These are phyloP conservation scores for Cristatella mucedo DNA, from an alignment of 2,888 invertebrate genomes.

Conservation along the genomic window DNA sequence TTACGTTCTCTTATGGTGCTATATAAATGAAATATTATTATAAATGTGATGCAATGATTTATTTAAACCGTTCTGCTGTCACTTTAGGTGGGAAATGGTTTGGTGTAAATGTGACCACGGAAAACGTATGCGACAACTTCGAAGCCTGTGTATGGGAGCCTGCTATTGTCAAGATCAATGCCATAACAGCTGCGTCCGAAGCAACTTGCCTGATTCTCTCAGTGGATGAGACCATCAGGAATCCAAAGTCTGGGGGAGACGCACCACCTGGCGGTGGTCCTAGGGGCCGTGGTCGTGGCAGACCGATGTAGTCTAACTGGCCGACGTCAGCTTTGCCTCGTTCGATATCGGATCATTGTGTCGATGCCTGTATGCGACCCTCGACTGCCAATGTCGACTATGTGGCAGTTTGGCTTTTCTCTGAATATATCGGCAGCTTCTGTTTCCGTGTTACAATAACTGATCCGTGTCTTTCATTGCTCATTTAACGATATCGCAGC, in stretches of 20 bases:
- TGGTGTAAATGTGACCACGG: constrained; percentile 83
- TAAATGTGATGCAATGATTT: background rate
- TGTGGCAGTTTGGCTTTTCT: too few species aligned
- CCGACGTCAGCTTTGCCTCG: too few species aligned
- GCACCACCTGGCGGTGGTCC: constrained; percentile 3
- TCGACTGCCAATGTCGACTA: too few species aligned
- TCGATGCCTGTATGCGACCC: too few species aligned
- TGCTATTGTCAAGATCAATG: constrained; percentile 85
- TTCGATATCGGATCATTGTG: too few species aligned
- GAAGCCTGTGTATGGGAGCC: constrained; percentile 94
- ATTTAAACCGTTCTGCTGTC: background rate
- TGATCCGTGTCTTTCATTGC: too few species aligned
- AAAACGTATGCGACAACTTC: constrained; percentile 85
- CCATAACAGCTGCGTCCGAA: constrained; percentile 80
- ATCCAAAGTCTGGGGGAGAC: constrained; percentile 42
- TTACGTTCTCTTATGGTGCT: too few species aligned
- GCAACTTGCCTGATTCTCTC: constrained; percentile 88
- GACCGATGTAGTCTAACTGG: too few species aligned
- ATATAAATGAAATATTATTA: too few species aligned
- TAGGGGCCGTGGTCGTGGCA: constrained; percentile 3
- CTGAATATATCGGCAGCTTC: too few species aligned
- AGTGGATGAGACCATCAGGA: constrained; percentile 95
- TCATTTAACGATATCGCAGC: too few species aligned
- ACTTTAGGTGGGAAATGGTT: constrained; percentile 62
- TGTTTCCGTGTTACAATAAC: too few species aligned